Base-by-base conservation (phyloP, 2,113 vertebrate genomes). In the Sturnira hondurensis region DNA sequence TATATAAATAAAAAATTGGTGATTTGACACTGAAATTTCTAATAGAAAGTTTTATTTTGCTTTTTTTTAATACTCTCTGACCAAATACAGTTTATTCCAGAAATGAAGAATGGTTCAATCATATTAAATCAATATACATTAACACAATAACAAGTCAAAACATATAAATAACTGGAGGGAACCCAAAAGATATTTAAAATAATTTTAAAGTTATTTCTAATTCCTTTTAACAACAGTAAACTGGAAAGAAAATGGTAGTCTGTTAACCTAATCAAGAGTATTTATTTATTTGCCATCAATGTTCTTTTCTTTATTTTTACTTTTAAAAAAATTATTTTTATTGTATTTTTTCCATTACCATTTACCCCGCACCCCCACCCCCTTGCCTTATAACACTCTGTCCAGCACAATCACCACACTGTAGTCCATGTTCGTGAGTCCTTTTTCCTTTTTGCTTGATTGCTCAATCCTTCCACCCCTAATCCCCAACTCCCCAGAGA, bases 81-180 rank as follows among this genome's bases (percentile, higher is more conserved):
- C 86, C 63, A 92, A 93, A 86, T 87, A 92, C 71, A 67, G 54
- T 74, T 97, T 95, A 83, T 54, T 89, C 63, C 45, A 96, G 68
- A 83, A 95, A 95, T 56, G 50, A 86, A 92, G 50, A 22, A 76
- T 93, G 68, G 86, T 89, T 96, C 88, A 78, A 82, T 86, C 33
- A 92, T 92, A 89, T 91, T 36, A 82, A 97, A 96, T 93, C 83
- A 95, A 86, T 93, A 89, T 54, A 95, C 28, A 70, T 93, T 94
- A 93, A 86, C 41, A 86, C 70, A 31, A 63, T 28, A 93, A 54
- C 96, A 95, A 96, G n/a, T 74, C 78, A 96, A 97, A 93, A 83
- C 78, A 95, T 67, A 70, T 89, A 83, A 96, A 36, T 96, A 76
- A 93, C 82, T 96, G 43, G 15, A 94, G 78, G 78, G 82, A 83